phyloP scores from a whole-genome alignment of 2,113 vertebrate genomes.

The Gymnogyps californianus region DNA sequence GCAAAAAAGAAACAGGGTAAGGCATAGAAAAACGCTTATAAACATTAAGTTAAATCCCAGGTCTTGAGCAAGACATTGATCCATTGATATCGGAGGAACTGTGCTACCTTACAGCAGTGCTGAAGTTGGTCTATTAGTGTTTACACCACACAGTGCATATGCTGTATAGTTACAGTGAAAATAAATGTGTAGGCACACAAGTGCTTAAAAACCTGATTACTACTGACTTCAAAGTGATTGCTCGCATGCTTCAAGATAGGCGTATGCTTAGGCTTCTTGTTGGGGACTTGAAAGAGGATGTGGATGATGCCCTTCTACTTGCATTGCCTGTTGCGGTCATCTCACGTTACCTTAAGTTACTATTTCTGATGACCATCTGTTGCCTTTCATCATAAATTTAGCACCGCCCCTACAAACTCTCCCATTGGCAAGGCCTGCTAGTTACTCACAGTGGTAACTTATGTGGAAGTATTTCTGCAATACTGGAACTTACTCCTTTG shows the following conservation, averaged over 20 bases:
- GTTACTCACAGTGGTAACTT: neutral
- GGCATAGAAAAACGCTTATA: neutral
- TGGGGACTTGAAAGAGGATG: neutral
- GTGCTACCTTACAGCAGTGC: neutral
- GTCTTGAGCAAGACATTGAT: neutral
- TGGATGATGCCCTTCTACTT: neutral
- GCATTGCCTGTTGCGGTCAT: neutral
- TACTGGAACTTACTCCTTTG: neutral
- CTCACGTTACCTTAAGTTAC: neutral
- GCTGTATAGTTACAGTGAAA: neutral
- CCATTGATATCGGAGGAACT: neutral
- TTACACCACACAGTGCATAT: neutral
- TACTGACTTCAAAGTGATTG: neutral
- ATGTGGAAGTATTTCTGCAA: neutral
- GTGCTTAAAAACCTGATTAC: neutral
- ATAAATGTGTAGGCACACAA: neutral
- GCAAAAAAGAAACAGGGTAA: neutral
- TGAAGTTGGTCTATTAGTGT: neutral
- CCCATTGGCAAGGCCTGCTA: neutral
- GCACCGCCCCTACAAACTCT: neutral
- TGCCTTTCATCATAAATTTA: neutral
- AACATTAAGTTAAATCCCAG: neutral
- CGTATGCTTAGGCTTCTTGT: neutral
- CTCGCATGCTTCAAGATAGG: neutral
- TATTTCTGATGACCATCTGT: neutral